Conservation (phyloP, 2,797 vertebrate species). For the Salarias fasciatus region DNA sequence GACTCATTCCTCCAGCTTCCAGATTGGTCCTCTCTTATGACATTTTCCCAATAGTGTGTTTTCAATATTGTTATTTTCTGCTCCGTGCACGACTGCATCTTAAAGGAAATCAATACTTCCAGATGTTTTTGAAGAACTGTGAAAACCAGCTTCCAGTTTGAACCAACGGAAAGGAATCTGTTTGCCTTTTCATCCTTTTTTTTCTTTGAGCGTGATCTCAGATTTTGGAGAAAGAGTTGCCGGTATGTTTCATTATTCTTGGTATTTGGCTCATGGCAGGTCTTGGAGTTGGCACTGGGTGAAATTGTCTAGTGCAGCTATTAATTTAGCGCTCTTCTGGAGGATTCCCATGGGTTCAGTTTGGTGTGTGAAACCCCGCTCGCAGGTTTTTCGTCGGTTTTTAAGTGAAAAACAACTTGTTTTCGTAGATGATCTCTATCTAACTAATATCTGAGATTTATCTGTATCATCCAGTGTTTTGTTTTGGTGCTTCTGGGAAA, state of each 20-base stretch:
- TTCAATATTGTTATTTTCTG: no score
- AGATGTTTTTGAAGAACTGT: no score
- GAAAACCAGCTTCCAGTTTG: no score
- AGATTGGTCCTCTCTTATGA: no score
- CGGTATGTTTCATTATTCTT: constrained; percentile 2
- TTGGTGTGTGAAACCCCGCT: background rate
- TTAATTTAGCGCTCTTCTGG: constrained; percentile 19
- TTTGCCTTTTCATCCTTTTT: background rate
- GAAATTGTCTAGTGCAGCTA: constrained; percentile 13
- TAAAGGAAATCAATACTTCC: no score
- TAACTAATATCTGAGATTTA: constrained; percentile 43
- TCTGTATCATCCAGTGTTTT: constrained; percentile 54
- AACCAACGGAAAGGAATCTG: no score
- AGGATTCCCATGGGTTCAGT: constrained; percentile 10
- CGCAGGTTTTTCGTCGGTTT: constrained; percentile 1
- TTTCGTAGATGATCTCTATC: background rate
- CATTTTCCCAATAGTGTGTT: no score
- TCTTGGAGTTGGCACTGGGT: constrained; percentile 5
- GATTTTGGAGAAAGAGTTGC: background rate
- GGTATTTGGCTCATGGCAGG: background rate
- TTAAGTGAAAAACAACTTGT: background rate
- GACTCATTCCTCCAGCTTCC: no score
- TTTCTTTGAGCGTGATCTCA: background rate
- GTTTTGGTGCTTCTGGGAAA: constrained; percentile 75
- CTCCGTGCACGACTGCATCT: no score